Conservation (phyloP, 2,888 invertebrate genomes). For the Maniola hyperantus region DNA sequence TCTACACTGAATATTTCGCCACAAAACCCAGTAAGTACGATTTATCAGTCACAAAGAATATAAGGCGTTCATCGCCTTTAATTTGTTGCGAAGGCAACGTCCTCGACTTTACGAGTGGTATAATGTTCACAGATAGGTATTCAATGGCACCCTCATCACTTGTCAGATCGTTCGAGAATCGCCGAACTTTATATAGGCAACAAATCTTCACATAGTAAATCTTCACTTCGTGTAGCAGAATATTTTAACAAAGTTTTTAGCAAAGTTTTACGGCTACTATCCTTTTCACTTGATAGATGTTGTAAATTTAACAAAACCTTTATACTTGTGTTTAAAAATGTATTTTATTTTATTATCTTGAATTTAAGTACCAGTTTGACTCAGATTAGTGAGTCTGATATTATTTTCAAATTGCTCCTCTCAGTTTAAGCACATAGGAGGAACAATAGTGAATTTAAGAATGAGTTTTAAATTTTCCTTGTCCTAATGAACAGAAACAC, state of each 20-base stretch:
- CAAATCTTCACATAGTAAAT: neutral
- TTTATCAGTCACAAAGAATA: constrained; percentile 4
- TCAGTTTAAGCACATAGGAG: too few relatives aligned
- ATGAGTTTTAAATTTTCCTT: too few relatives aligned
- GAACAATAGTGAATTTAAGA: too few relatives aligned
- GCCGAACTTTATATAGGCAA: neutral
- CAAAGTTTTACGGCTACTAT: neutral
- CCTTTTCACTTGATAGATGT: too few relatives aligned
- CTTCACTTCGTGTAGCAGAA: neutral
- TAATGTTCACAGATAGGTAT: constrained; percentile 11
- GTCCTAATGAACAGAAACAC: too few relatives aligned
- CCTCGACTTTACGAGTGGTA: neutral
- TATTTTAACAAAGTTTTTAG: neutral
- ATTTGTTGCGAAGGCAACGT: constrained; percentile 11
- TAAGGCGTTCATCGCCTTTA: constrained; percentile 10
- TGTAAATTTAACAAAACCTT: too few relatives aligned
- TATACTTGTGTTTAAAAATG: too few relatives aligned
- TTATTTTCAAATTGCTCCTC: too few relatives aligned
- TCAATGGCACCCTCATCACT: constrained; percentile 12
- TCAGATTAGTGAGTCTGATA: too few relatives aligned
- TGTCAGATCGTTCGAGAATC: constrained; percentile 12
- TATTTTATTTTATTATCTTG: too few relatives aligned
- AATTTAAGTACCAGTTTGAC: too few relatives aligned
- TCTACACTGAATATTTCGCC: neutral
- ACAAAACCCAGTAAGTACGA: constrained; percentile 1